A percentile compares a stretch with the other conserved stretches of the same genome.
These are phyloP conservation scores for Carapus acus DNA, from an alignment of 2,797 vertebrate genomes.

Conservation along the genomic window DNA sequence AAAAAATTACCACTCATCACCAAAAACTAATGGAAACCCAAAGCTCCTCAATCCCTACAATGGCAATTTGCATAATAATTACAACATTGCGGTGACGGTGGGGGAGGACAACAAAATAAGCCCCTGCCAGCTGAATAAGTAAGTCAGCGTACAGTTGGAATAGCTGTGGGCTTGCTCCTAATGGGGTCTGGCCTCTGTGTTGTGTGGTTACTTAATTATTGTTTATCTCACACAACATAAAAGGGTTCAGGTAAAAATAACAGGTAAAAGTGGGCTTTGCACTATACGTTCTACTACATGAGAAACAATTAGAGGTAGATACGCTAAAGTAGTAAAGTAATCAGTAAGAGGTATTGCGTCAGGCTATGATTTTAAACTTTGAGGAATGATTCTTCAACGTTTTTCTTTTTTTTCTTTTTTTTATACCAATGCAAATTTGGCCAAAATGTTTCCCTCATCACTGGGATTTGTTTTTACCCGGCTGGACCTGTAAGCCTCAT, in stretches of 20 bases:
- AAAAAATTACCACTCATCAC: slow-evolving; percentile 49
- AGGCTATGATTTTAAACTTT: too few species aligned
- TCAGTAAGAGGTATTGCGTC: too few species aligned
- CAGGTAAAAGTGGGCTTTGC: background rate
- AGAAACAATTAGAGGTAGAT: too few species aligned
- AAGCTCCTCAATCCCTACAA: slow-evolving; percentile 44
- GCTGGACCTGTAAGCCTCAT: too few species aligned
- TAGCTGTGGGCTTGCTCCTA: slow-evolving; percentile 29
- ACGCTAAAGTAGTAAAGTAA: too few species aligned
- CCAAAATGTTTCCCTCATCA: too few species aligned
- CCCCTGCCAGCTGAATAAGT: slow-evolving; percentile 47
- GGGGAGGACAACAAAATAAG: slow-evolving; percentile 60
- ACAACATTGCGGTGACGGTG: slow-evolving; percentile 46
- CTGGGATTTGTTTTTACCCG: too few species aligned
- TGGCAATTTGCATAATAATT: slow-evolving; percentile 61
- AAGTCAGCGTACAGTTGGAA: slow-evolving; percentile 41
- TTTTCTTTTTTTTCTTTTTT: too few species aligned
- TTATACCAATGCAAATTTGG: too few species aligned
- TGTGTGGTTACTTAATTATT: slow-evolving; percentile 20
- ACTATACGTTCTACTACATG: too few species aligned
- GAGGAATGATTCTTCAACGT: too few species aligned
- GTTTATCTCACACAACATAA: background rate
- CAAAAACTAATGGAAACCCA: slow-evolving; percentile 56
- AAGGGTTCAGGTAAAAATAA: background rate
- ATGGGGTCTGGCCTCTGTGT: slow-evolving; percentile 17